These are phyloP conservation scores for Helleia helle DNA, from an alignment of 2,888 invertebrate species.

Conservation along the genomic window DNA sequence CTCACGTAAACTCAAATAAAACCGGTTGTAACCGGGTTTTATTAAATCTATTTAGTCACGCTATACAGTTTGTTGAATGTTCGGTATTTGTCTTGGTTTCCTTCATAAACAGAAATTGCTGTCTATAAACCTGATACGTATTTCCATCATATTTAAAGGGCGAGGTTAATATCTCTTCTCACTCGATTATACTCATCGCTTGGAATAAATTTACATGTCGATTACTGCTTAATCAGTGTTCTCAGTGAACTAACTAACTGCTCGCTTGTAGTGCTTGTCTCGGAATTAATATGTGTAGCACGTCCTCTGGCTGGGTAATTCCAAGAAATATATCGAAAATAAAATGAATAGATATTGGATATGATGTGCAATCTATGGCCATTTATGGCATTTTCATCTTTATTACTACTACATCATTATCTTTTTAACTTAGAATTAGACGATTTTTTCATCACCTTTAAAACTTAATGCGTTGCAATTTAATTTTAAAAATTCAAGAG, in stretches of 20 bases:
- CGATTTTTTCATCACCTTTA: too few species aligned
- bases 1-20: too few species aligned
- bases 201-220: constrained; percentile 68
- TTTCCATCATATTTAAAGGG: constrained; percentile 30
- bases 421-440: too few species aligned
- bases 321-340: constrained; percentile 27
- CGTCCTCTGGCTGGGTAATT: constrained; percentile 10
- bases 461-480: too few species aligned
- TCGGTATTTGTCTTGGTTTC: constrained; percentile 14
- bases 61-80: constrained; percentile 16
- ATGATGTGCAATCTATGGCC: too few species aligned
- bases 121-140: too few species aligned
- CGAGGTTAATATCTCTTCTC: constrained; percentile 60
- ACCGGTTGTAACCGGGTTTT: not conserved
- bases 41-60: constrained; percentile 21
- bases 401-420: too few species aligned
- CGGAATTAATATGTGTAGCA: constrained; percentile 38
- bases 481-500: too few species aligned
- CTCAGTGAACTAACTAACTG: constrained; percentile 49
- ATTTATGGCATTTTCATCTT: too few species aligned
- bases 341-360: too few species aligned
- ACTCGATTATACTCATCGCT: constrained; percentile 60
- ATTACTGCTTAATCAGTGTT: constrained; percentile 56
- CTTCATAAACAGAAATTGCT: not conserved
- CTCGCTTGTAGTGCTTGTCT: constrained; percentile 39